A percentile compares a stretch with the other conserved stretches of the same genome.
These are phyloP conservation scores for Scaptomyza polygonia DNA, from an alignment of 2,888 invertebrate species.

Conservation along the genomic window DNA sequence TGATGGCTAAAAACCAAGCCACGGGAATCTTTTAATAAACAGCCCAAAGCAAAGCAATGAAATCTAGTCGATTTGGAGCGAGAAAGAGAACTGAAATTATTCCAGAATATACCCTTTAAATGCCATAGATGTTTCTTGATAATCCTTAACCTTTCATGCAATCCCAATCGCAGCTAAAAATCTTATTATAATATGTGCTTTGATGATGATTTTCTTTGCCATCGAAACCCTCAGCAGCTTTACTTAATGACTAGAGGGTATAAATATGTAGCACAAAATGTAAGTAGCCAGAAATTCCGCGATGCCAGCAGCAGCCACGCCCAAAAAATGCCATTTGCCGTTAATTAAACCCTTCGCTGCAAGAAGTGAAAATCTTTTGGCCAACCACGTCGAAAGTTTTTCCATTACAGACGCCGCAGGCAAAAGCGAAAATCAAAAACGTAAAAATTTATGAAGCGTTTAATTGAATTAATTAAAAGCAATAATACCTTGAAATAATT, in stretches of 20 bases:
- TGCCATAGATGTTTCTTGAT: neutral
- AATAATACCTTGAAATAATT: constrained; percentile 81
- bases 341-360: constrained; percentile 80
- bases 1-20: constrained; percentile 71
- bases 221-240: too few relatives aligned
- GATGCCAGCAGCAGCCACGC: constrained; percentile 27
- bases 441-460: constrained; percentile 84
- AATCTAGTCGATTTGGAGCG: neutral
- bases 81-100: neutral
- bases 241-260: constrained; percentile 1
- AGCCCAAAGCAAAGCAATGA: constrained; percentile 16
- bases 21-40: constrained; percentile 75
- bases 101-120: neutral
- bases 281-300: constrained; percentile 59
- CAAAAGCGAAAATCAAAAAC: constrained; percentile 78
- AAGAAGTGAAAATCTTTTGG: constrained; percentile 50
- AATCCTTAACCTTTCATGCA: too few relatives aligned
- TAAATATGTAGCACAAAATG: constrained; percentile 54
- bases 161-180: too few relatives aligned
- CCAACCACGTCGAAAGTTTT: constrained; percentile 74
- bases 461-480: constrained; percentile 83
- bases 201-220: too few relatives aligned
- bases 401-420: constrained; percentile 75
- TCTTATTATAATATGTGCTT: too few relatives aligned
- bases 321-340: constrained; percentile 55